Conservation (phyloP, 1,140 invertebrate species). For the Antheraea mylitta region DNA sequence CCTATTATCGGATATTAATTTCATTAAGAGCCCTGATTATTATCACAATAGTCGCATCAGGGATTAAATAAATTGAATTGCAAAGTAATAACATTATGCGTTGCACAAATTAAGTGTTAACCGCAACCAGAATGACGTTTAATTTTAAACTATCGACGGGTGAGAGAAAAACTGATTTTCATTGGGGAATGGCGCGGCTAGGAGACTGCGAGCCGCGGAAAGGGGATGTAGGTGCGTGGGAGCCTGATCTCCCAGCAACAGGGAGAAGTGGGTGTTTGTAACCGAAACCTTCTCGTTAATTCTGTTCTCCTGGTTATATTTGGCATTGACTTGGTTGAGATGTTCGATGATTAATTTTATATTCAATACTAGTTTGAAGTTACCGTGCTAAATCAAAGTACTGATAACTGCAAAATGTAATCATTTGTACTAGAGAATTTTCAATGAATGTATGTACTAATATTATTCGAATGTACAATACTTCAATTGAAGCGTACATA, state of each 20-base stretch:
- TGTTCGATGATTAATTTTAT: conserved; percentile 41
- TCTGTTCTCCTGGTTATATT: conserved; percentile 65
- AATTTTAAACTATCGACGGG: conserved; percentile 71
- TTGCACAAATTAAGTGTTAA: conserved; percentile 70
- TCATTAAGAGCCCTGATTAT: conserved; percentile 70
- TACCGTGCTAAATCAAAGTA: too few relatives aligned
- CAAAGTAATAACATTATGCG: conserved; percentile 68
- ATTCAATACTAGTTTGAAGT: neutral
- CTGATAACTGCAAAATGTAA: too few relatives aligned
- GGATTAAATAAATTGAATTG: conserved; percentile 69
- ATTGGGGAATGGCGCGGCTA: conserved; percentile 37
- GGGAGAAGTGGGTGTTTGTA: conserved; percentile 30
- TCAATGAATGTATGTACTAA: too few relatives aligned
- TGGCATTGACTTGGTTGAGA: conserved; percentile 71
- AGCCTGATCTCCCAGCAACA: neutral
- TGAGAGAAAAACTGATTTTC: conserved; percentile 69
- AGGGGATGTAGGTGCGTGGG: conserved; percentile 27
- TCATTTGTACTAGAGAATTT: too few relatives aligned
- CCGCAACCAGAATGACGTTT: conserved; percentile 70
- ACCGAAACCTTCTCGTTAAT: conserved; percentile 38
- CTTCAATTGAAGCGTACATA: too few relatives aligned
- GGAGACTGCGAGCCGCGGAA: conserved; percentile 25
- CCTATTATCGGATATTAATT: conserved; percentile 60
- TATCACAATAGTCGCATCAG: conserved; percentile 64
- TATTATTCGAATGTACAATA: too few relatives aligned